phyloP scores from a whole-genome alignment of 1,140 invertebrate species.

The Augochlora pura region DNA sequence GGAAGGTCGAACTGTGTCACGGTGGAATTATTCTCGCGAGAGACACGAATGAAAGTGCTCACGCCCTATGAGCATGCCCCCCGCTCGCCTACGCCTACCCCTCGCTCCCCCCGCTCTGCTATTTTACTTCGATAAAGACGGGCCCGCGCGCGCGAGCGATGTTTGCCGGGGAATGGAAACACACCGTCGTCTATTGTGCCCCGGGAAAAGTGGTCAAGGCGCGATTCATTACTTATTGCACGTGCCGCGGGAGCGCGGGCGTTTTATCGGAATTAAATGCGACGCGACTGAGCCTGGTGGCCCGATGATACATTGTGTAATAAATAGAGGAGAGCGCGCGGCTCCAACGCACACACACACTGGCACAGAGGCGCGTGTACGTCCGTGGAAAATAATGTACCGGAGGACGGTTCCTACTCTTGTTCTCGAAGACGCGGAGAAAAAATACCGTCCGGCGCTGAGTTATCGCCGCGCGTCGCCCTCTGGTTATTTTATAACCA shows the following conservation, averaged over 20 bases:
- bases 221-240: slow-evolving; percentile 9
- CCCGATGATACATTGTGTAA: not conserved
- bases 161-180: slow-evolving; percentile 13
- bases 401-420: too few species aligned
- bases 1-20: slow-evolving; percentile 24
- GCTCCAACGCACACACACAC: too few species aligned
- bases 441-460: too few species aligned
- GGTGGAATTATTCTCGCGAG: slow-evolving; percentile 27
- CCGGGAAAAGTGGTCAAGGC: not conserved
- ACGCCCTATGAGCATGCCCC: slow-evolving; percentile 26
- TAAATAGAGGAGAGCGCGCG: not conserved
- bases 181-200: slow-evolving; percentile 17
- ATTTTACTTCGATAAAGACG: slow-evolving; percentile 34
- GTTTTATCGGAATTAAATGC: not conserved
- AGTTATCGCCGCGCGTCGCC: too few species aligned
- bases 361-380: too few species aligned
- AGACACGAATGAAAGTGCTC: slow-evolving; percentile 35
- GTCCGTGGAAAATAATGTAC: too few species aligned
- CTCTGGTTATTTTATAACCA: too few species aligned
- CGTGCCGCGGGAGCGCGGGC: not conserved
- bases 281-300: too few species aligned
- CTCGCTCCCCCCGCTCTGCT: slow-evolving; percentile 6
- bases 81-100: too few species aligned
- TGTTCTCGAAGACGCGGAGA: too few species aligned
- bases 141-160: too few species aligned